Evolutionary conservation across 1,140 invertebrate species (phyloP).

Genomic region (Oncopeltus fasciatus): DNA sequence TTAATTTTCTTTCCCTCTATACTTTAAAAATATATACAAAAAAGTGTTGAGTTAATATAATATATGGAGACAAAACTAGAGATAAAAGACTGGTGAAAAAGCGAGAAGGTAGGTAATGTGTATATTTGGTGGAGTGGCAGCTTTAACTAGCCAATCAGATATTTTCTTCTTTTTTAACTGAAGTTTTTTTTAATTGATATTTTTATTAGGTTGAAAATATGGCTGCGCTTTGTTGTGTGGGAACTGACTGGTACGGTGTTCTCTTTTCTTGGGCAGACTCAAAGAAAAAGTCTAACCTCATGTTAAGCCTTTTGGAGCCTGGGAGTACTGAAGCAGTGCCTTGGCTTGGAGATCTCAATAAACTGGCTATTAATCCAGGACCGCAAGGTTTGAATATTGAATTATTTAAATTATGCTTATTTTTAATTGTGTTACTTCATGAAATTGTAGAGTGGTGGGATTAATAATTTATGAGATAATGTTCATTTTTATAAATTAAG

Average conservation of each 20-base stretch:
- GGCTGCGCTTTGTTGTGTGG: conserved; percentile 61
- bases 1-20: too few relatives aligned
- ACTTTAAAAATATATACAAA: too few relatives aligned
- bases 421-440: too few relatives aligned
- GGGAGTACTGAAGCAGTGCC: conserved; percentile 56
- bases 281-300: conserved; percentile 89
- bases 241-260: conserved; percentile 84
- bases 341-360: conserved; percentile 71
- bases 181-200: background rate
- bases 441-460: too few relatives aligned
- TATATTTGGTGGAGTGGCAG: too few relatives aligned
- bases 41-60: too few relatives aligned
- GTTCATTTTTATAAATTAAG: too few relatives aligned
- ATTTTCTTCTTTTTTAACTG: background rate
- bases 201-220: conserved; percentile 56
- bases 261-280: conserved; percentile 86
- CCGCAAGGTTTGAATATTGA: conserved; percentile 8
- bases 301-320: conserved; percentile 77
- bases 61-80: too few relatives aligned
- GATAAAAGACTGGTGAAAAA: too few relatives aligned
- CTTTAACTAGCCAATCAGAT: background rate
- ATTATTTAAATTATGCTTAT: too few relatives aligned
- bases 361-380: conserved; percentile 43
- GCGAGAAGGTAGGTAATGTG: too few relatives aligned
- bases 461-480: too few relatives aligned